A percentile compares a stretch with the other conserved stretches of the same genome.
Conservation (phyloP, 2,113 vertebrate species). For the Pomatorhinus ruficollis region DNA sequence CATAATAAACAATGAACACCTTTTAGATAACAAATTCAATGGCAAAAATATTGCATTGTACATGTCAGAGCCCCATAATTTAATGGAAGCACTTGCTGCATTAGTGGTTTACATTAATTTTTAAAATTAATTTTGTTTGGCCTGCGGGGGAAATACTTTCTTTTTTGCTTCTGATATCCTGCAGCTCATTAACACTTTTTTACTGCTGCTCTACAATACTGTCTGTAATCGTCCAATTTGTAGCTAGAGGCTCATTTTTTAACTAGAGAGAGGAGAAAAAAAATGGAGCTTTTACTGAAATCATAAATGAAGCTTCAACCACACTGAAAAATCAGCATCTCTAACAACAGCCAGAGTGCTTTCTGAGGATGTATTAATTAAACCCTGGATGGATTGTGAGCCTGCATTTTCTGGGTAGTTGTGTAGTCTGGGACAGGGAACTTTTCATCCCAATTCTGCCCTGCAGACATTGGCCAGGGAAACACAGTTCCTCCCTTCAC, state of each 20-base stretch:
- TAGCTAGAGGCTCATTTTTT: slow-evolving; percentile 74
- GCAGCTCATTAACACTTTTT: slow-evolving; percentile 78
- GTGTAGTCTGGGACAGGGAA: neutral
- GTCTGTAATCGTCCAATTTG: slow-evolving; percentile 73
- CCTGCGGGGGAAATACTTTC: slow-evolving; percentile 74
- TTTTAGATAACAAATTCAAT: slow-evolving; percentile 80
- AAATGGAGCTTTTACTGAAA: slow-evolving; percentile 28
- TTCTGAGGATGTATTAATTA: neutral
- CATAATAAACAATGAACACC: slow-evolving; percentile 77
- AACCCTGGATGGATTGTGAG: neutral
- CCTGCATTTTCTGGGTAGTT: neutral
- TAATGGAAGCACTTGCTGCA: slow-evolving; percentile 76
- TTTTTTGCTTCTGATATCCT: slow-evolving; percentile 75
- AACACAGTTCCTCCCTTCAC: neutral
- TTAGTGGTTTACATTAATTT: slow-evolving; percentile 82
- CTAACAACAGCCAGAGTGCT: neutral
- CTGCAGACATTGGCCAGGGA: neutral
- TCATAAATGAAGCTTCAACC: slow-evolving; percentile 46
- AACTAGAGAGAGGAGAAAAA: neutral
- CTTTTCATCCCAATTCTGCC: neutral
- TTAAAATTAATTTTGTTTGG: slow-evolving; percentile 84
- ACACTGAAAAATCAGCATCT: slow-evolving; percentile 10
- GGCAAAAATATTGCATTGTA: slow-evolving; percentile 73
- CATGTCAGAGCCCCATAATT: slow-evolving; percentile 72
- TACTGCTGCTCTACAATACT: slow-evolving; percentile 58